Percentiles rank a stretch among this genome's conserved stretches.
Conservation (phyloP, 2,888 invertebrate genomes). For the Mantis religiosa region DNA sequence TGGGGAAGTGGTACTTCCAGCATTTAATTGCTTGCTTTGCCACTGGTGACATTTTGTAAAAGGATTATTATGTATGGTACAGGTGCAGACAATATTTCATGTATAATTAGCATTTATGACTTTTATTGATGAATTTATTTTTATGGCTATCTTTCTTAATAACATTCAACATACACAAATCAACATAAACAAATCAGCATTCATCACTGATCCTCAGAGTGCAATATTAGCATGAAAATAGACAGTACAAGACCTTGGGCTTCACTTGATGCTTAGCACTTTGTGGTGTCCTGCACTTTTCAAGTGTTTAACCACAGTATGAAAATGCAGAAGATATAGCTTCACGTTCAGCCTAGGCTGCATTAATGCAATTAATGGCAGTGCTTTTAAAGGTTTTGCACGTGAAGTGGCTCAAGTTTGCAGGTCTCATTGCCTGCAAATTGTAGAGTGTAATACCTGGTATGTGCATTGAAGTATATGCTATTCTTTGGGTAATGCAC, state of each 20-base stretch:
- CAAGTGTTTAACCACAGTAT: not conserved
- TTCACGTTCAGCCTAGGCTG: not conserved
- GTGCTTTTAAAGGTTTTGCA: not conserved
- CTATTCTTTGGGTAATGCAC: conserved; percentile 74
- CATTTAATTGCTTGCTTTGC: too few species aligned
- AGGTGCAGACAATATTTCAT: not conserved
- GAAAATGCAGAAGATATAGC: not conserved
- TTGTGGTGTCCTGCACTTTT: not conserved
- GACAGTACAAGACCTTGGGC: not conserved
- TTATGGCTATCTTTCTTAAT: too few species aligned
- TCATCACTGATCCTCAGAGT: not conserved
- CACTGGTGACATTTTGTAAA: too few species aligned
- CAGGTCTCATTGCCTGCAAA: not conserved
- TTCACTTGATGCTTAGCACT: not conserved
- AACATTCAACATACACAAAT: not conserved
- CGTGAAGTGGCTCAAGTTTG: not conserved
- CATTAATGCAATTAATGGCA: not conserved
- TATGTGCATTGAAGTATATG: not conserved
- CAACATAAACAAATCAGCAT: too few species aligned
- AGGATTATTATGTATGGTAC: not conserved
- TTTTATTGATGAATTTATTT: too few species aligned
- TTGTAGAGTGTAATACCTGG: not conserved
- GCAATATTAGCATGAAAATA: not conserved
- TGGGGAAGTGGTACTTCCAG: too few species aligned
- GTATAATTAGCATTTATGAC: too few species aligned